Evolutionary conservation across 2,797 vertebrate genomes (phyloP).

Genomic region (Poecilia velifera): DNA sequence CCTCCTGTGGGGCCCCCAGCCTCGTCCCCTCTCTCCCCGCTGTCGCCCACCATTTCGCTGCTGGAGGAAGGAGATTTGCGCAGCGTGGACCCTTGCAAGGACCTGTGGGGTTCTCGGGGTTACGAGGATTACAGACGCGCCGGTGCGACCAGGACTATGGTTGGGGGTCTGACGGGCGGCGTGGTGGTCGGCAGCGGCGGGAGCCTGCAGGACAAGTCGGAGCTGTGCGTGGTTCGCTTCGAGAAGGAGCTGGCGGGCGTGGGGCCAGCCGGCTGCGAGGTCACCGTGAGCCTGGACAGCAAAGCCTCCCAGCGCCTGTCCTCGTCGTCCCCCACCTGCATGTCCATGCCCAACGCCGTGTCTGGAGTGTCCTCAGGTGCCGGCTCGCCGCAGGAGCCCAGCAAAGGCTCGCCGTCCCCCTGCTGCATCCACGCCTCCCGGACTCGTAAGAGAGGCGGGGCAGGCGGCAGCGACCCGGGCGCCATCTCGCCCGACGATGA

Average conservation of each 20-base stretch:
- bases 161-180: constrained; percentile 82
- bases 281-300: constrained; percentile 81
- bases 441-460: constrained; percentile 83
- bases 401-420: constrained; percentile 82
- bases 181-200: constrained; percentile 74
- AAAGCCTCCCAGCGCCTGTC: constrained; percentile 80
- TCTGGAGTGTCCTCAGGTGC: constrained; percentile 77
- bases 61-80: constrained; percentile 86
- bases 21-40: constrained; percentile 80
- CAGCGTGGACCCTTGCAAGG: constrained; percentile 84
- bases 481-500: constrained; percentile 83
- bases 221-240: constrained; percentile 86
- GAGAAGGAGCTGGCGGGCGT: constrained; percentile 86
- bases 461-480: constrained; percentile 64
- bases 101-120: constrained; percentile 87
- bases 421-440: constrained; percentile 86
- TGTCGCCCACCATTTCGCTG: constrained; percentile 84
- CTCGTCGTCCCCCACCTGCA: constrained; percentile 80
- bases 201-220: constrained; percentile 81
- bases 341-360: constrained; percentile 76
- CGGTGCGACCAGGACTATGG: constrained; percentile 81
- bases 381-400: constrained; percentile 81
- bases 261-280: constrained; percentile 78
- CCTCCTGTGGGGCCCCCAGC: constrained; percentile 72
- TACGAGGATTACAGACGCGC: constrained; percentile 91